Conservation (phyloP, 2,797 vertebrate genomes). For the Stomatorhinus walkeri region DNA sequence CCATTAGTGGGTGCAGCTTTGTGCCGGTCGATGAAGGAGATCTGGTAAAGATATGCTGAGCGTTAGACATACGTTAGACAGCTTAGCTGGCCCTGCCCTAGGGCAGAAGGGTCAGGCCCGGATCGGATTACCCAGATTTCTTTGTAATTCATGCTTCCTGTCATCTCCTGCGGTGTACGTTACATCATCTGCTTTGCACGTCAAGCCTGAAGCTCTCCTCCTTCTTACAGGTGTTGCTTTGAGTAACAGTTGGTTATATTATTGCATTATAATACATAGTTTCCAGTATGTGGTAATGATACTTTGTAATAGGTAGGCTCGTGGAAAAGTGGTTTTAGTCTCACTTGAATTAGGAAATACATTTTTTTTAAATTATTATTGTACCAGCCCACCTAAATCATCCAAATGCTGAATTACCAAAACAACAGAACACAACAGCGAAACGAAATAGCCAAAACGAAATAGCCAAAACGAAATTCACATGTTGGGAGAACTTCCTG, state of each 20-base stretch:
- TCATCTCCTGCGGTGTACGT: background rate
- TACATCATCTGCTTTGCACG: background rate
- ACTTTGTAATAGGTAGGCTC: background rate
- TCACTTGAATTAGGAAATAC: background rate
- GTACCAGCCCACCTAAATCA: background rate
- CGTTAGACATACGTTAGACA: background rate
- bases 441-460: background rate
- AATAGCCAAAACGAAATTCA: background rate
- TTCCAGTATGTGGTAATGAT: background rate
- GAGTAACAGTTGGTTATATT: background rate
- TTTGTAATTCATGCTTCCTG: background rate
- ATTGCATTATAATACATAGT: background rate
- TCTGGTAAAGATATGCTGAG: background rate
- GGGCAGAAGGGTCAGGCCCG: background rate
- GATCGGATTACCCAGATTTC: background rate
- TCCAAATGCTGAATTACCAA: background rate
- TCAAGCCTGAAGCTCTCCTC: background rate
- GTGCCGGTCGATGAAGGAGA: background rate
- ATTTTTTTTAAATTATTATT: background rate
- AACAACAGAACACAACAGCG: background rate
- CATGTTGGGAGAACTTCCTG: background rate
- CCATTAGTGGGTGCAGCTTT: background rate
- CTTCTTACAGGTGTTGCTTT: background rate
- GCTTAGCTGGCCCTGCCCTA: background rate
- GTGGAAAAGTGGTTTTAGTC: background rate